Evolutionary conservation across 2,888 invertebrate genomes (phyloP).

Genomic region (Rhamnusium bicolor): DNA sequence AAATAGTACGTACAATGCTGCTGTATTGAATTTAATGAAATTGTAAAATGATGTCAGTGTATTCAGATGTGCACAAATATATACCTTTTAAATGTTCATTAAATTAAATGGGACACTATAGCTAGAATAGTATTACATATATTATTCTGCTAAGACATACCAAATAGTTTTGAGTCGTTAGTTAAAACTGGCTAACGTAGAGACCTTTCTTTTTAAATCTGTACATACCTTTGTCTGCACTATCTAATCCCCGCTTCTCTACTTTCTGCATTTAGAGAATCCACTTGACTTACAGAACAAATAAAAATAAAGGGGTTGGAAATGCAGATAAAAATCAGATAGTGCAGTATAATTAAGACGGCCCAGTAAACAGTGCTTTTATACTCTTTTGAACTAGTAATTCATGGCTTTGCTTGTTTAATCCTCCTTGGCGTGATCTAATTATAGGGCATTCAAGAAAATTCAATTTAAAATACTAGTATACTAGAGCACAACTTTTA

Average conservation of each 20-base stretch:
- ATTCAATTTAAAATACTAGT: conserved; percentile 9
- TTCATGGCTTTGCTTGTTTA: not conserved
- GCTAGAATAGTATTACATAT: not conserved
- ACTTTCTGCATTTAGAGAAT: not conserved
- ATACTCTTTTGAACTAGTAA: not conserved
- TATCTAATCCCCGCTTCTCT: not conserved
- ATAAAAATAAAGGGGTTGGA: not conserved
- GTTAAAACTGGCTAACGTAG: not conserved
- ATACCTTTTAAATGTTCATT: not conserved
- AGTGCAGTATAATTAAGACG: conserved; percentile 17
- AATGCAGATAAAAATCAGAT: conserved; percentile 3
- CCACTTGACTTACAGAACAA: not conserved
- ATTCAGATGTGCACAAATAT: too few relatives aligned
- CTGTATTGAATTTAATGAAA: too few relatives aligned
- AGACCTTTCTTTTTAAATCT: not conserved
- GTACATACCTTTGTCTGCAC: not conserved
- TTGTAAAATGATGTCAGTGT: too few relatives aligned
- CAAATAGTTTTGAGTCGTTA: not conserved
- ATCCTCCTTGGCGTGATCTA: not conserved
- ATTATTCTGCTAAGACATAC: not conserved
- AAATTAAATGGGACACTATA: too few relatives aligned
- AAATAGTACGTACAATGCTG: too few relatives aligned
- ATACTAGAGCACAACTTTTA: not conserved
- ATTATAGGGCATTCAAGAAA: not conserved
- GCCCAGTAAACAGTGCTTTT: not conserved